Conservation (phyloP, 1,140 invertebrate species). For the Eriosoma lanigerum region DNA sequence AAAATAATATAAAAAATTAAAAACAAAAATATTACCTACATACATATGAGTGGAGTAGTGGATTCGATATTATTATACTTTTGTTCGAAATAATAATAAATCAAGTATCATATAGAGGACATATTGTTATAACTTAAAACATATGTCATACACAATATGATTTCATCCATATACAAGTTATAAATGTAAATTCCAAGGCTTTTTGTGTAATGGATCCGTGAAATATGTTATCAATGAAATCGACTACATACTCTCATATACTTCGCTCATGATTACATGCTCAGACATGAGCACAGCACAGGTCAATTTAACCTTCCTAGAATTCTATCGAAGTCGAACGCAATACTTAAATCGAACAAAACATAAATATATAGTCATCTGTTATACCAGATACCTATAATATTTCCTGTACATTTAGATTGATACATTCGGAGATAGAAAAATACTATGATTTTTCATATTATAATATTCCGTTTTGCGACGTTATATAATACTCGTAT, state of each 20-base stretch:
- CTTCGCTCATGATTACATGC: conserved; percentile 14
- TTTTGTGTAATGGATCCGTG: conserved; percentile 26
- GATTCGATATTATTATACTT: not conserved
- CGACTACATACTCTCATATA: not conserved
- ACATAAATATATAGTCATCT: not conserved
- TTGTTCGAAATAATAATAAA: conserved; percentile 6
- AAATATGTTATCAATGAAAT: conserved; percentile 29
- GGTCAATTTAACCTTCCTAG: not conserved
- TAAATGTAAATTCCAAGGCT: conserved; percentile 27
- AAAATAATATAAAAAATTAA: too few relatives aligned
- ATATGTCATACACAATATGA: not conserved
- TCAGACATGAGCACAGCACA: not conserved
- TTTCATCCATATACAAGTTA: too few relatives aligned
- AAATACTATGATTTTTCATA: not conserved
- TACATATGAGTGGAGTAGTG: not conserved
- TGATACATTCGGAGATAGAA: too few relatives aligned
- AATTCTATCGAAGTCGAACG: conserved; percentile 3
- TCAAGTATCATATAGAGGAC: conserved; percentile 1
- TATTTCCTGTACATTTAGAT: too few relatives aligned
- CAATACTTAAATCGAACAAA: not conserved
- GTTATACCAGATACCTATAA: too few relatives aligned
- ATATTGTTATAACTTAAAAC: not conserved
- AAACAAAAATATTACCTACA: too few relatives aligned
- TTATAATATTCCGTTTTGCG: not conserved
- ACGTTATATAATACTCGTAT: not conserved